These are phyloP conservation scores for Amphibalanus amphitrite DNA, from an alignment of 1,140 invertebrate species.

Conservation along the genomic window DNA sequence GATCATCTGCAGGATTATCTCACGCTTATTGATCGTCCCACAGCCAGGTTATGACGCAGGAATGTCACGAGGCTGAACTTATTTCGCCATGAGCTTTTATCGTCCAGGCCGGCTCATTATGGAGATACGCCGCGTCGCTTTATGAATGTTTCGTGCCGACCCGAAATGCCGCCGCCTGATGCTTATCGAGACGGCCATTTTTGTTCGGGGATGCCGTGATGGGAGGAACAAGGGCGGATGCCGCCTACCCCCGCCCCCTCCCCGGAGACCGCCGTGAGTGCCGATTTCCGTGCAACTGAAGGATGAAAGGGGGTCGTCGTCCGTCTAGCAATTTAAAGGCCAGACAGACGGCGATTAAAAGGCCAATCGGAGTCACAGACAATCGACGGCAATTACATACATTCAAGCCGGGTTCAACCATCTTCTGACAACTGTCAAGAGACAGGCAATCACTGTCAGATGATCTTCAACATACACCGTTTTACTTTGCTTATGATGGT, in stretches of 20 bases:
- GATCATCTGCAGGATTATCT: not conserved
- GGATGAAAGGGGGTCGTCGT: no score
- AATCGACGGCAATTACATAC: no score
- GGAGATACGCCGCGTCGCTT: not conserved
- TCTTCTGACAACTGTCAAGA: no score
- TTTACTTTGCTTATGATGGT: no score
- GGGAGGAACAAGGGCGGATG: not conserved
- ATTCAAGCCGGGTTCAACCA: no score
- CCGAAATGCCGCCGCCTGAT: not conserved
- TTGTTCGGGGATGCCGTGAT: not conserved
- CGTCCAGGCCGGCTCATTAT: not conserved
- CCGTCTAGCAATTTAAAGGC: no score
- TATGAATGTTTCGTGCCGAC: not conserved
- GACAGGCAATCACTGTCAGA: no score
- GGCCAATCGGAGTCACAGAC: no score
- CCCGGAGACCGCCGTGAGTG: not conserved
- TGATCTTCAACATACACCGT: no score
- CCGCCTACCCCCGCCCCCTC: no score
- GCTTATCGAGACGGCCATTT: not conserved
- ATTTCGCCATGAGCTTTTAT: not conserved
- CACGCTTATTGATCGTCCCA: not conserved
- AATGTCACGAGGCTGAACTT: not conserved
- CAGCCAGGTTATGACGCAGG: not conserved
- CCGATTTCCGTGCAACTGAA: not conserved
- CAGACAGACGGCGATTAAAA: no score